Percentiles rank a stretch among this genome's conserved stretches.
Conservation (phyloP, 2,797 vertebrate species). For the Gallirallus australis region DNA sequence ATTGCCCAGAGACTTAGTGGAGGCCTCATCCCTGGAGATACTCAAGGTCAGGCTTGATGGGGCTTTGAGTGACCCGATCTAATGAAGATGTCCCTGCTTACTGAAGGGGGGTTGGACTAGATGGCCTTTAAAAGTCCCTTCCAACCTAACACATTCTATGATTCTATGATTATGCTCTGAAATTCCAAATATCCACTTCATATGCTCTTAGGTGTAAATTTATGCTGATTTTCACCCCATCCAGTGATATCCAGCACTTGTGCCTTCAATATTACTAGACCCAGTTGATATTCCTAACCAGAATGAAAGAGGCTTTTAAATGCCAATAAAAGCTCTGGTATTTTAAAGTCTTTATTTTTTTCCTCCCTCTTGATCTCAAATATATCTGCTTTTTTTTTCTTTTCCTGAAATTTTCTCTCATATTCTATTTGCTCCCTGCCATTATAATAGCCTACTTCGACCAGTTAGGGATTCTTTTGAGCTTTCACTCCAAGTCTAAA, state of each 20-base stretch:
- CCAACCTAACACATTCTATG: no score
- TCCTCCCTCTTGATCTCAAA: background rate
- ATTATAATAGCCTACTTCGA: background rate
- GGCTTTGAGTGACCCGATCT: no score
- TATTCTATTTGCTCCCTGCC: background rate
- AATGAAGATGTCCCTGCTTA: no score
- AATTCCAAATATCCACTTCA: background rate
- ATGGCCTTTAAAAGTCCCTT: no score
- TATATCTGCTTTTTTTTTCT: background rate
- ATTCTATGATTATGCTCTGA: background rate
- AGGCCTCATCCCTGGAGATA: no score
- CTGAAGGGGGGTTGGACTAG: no score
- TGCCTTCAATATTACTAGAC: background rate
- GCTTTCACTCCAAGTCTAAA: background rate
- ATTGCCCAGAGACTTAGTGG: no score
- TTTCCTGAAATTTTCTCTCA: background rate
- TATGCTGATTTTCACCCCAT: background rate
- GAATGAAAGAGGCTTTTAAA: background rate
- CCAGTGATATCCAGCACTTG: background rate
- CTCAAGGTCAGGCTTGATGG: no score
- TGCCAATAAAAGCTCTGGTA: background rate
- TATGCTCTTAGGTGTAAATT: background rate
- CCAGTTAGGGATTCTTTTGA: background rate
- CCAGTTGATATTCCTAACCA: background rate
- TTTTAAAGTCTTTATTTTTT: background rate